These are phyloP conservation scores for Cephus pygmeus DNA, from an alignment of 2,888 invertebrate genomes.

Conservation along the genomic window DNA sequence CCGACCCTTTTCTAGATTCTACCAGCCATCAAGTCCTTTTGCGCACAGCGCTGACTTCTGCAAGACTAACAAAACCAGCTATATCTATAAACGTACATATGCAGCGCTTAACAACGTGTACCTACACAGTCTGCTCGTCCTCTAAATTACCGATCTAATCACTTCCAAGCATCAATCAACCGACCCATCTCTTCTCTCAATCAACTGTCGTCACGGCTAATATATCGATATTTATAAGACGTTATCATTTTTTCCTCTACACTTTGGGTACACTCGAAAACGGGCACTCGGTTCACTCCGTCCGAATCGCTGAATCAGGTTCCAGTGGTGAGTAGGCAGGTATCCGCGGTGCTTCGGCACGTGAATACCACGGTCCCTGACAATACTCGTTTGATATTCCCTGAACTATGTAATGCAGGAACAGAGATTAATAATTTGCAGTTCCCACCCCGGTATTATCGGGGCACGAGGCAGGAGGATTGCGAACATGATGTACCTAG, in stretches of 20 bases:
- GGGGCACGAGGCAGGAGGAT: constrained; percentile 54
- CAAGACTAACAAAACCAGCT: background rate
- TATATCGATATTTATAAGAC: background rate
- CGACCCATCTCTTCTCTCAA: background rate
- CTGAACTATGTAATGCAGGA: constrained; percentile 52
- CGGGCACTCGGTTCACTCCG: no score
- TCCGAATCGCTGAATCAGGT: background rate
- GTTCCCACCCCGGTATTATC: constrained; percentile 59
- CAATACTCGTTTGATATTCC: constrained; percentile 55
- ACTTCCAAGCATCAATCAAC: background rate
- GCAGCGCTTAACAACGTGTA: background rate
- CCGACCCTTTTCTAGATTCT: background rate
- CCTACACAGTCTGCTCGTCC: background rate
- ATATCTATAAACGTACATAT: background rate
- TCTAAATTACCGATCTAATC: background rate
- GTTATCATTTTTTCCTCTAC: background rate
- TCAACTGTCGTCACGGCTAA: background rate
- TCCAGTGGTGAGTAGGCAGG: background rate
- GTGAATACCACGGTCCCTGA: constrained; percentile 13
- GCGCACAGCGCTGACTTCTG: background rate
- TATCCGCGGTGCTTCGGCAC: background rate
- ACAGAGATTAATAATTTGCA: constrained; percentile 61
- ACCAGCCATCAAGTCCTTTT: background rate
- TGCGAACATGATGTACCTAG: constrained; percentile 44
- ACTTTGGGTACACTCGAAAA: background rate